These are phyloP conservation scores for rat (Rattus norvegicus) DNA, from an alignment of 2,113 vertebrate species.

Conservation along the genomic window DNA sequence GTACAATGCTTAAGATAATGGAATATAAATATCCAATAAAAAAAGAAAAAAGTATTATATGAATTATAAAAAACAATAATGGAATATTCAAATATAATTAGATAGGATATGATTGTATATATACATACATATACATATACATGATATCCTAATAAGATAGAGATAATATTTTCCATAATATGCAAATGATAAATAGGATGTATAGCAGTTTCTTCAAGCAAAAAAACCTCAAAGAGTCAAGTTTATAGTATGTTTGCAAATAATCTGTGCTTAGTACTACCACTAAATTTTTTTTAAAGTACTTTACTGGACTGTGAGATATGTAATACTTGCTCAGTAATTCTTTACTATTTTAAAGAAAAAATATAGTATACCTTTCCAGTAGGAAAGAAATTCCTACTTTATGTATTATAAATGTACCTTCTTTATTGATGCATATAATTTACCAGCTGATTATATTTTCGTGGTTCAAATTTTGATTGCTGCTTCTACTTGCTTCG, in stretches of 20 bases:
- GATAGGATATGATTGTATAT: neutral
- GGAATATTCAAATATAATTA: neutral
- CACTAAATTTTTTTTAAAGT: neutral
- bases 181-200: neutral
- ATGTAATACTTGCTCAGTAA: neutral
- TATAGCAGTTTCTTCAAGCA: neutral
- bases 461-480: neutral
- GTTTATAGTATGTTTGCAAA: neutral
- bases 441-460: slow-evolving; percentile 20
- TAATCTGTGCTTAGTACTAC: neutral
- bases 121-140: too few species aligned
- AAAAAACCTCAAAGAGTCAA: neutral
- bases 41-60: too few species aligned
- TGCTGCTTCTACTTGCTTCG: neutral
- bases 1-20: neutral
- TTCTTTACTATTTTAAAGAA: neutral
- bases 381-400: neutral
- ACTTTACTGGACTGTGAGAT: fast-evolving
- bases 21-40: neutral
- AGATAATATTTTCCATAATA: neutral
- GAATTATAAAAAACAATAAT: neutral
- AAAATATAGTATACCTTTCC: neutral
- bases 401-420: neutral
- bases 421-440: neutral
- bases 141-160: neutral